A percentile compares a stretch with the other conserved stretches of the same genome.
Evolutionary conservation across 1,140 invertebrate species (phyloP).

Genomic region (Spodoptera litura): DNA sequence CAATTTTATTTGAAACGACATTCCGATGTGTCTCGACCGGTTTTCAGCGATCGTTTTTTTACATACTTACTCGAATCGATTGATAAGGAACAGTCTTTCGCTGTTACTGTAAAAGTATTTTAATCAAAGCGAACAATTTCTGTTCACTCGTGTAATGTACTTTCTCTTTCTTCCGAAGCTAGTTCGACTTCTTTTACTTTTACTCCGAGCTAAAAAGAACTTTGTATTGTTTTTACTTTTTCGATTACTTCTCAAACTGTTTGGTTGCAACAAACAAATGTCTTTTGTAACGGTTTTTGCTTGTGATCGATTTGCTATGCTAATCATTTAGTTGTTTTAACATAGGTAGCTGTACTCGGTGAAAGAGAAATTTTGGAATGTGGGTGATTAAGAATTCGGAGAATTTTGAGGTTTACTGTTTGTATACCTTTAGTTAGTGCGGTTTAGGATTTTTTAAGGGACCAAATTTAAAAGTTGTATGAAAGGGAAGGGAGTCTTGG

Average conservation of each 20-base stretch:
- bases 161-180: conserved; percentile 60
- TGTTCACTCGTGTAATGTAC: conserved; percentile 50
- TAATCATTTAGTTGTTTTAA: conserved; percentile 35
- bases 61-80: conserved; percentile 41
- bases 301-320: conserved; percentile 30
- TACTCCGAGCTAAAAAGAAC: conserved; percentile 44
- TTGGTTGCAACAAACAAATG: conserved; percentile 24
- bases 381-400: conserved; percentile 1
- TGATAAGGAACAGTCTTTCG: conserved; percentile 35
- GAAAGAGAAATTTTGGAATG: conserved; percentile 8
- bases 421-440: too few relatives aligned
- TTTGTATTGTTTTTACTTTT: conserved; percentile 56
- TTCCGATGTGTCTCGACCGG: conserved; percentile 16
- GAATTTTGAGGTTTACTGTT: not conserved
- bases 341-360: not conserved
- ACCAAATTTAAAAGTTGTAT: too few relatives aligned
- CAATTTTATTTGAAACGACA: conserved; percentile 7
- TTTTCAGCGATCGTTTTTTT: conserved; percentile 35
- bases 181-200: conserved; percentile 66
- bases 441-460: too few relatives aligned
- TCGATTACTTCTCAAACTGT: conserved; percentile 48
- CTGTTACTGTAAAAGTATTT: conserved; percentile 45
- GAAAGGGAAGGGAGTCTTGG: too few relatives aligned
- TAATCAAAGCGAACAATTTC: conserved; percentile 53
- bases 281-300: not conserved